A percentile compares a stretch with the other conserved stretches of the same genome.
Conservation (phyloP, 2,113 vertebrate genomes). For the Nothobranchius kuhntae region DNA sequence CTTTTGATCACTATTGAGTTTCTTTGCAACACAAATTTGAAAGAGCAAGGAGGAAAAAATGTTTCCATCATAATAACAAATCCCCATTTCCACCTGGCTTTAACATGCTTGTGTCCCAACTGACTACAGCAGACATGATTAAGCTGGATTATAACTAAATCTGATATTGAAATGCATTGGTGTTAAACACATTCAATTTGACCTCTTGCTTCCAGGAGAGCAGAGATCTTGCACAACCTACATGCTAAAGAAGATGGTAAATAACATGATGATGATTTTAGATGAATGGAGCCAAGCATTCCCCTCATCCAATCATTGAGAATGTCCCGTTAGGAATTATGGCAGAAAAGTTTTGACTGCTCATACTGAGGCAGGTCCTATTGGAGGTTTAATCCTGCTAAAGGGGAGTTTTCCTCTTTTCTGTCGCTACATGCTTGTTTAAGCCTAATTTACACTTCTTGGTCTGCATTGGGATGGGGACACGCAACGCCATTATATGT, state of each 20-base stretch:
- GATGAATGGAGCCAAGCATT: background rate
- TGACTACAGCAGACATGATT: slow-evolving; percentile 42
- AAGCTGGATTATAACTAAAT: slow-evolving; percentile 61
- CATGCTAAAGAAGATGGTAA: slow-evolving; percentile 16
- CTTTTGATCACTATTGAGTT: background rate
- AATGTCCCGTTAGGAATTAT: too few relatives aligned
- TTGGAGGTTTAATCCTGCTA: too few relatives aligned
- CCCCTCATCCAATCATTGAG: too few relatives aligned
- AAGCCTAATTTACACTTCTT: too few relatives aligned
- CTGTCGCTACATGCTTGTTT: too few relatives aligned
- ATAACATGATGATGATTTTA: slow-evolving; percentile 8
- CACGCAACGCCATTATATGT: too few relatives aligned
- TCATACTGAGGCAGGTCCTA: too few relatives aligned
- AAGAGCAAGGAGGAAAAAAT: slow-evolving; percentile 16
- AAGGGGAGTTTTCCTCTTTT: too few relatives aligned
- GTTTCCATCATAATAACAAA: slow-evolving; percentile 20
- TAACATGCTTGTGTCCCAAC: slow-evolving; percentile 39
- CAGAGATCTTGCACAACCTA: slow-evolving; percentile 17
- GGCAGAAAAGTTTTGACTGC: too few relatives aligned
- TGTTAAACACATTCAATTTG: slow-evolving; percentile 37
- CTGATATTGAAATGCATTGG: slow-evolving; percentile 57
- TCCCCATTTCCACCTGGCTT: slow-evolving; percentile 39
- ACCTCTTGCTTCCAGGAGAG: slow-evolving; percentile 16
- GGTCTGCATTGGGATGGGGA: too few relatives aligned
- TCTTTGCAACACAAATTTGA: slow-evolving; percentile 1